A percentile compares a stretch with the other conserved stretches of the same genome.
These are phyloP conservation scores for Nipponia nippon DNA, from an alignment of 2,113 vertebrate genomes.

Conservation along the genomic window DNA sequence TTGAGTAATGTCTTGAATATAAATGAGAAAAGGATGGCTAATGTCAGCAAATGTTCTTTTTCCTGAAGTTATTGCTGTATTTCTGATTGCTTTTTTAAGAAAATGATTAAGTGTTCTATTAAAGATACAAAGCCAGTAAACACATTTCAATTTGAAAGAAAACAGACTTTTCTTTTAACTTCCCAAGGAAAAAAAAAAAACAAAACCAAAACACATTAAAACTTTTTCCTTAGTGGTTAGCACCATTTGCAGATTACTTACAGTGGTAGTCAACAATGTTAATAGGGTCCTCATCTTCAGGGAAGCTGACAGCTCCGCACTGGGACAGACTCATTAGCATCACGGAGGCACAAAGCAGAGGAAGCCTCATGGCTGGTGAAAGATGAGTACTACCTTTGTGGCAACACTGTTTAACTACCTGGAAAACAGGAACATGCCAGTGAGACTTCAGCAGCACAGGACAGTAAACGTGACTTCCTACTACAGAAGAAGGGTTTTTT, in stretches of 20 bases:
- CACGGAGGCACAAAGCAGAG: conserved; percentile 74
- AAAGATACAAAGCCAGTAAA: conserved; percentile 46
- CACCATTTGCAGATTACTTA: conserved; percentile 72
- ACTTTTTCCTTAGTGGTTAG: neutral
- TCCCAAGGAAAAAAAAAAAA: neutral
- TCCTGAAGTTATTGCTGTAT: conserved; percentile 49
- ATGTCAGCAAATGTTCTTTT: conserved; percentile 70
- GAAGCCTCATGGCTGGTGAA: conserved; percentile 84
- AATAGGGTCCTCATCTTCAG: conserved; percentile 87
- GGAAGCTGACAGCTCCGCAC: conserved; percentile 88
- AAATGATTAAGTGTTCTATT: conserved; percentile 63
- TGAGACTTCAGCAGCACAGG: neutral
- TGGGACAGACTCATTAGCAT: conserved; percentile 77
- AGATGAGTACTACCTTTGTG: conserved; percentile 68
- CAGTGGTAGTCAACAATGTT: conserved; percentile 90
- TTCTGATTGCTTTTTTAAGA: conserved; percentile 57
- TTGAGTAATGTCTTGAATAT: conserved; percentile 77
- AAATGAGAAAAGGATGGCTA: conserved; percentile 74
- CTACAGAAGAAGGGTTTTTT: neutral
- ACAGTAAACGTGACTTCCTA: neutral
- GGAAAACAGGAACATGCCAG: conserved; percentile 38
- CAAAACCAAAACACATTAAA: neutral
- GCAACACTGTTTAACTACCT: conserved; percentile 79
- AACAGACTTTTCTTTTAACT: neutral
- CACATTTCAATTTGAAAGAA: conserved; percentile 11